phyloP scores from a whole-genome alignment of 2,888 invertebrate species.

The Amorpha juglandis region DNA sequence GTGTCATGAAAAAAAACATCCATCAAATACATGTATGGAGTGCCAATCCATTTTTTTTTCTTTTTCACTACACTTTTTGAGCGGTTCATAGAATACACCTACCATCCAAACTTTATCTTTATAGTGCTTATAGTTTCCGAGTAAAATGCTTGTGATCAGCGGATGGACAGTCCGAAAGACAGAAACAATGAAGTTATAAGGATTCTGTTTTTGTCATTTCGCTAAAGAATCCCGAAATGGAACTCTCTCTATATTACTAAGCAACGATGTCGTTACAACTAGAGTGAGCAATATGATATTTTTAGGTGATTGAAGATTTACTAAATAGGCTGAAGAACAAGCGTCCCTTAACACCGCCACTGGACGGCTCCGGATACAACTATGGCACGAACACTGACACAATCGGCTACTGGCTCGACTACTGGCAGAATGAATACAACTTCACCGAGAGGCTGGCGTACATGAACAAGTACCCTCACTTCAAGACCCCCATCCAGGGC shows the following conservation, averaged over 20 bases:
- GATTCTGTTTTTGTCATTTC: too few species aligned
- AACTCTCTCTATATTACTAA: not conserved
- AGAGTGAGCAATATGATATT: constrained; percentile 1
- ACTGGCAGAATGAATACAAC: constrained; percentile 17
- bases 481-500: constrained; percentile 88
- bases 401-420: constrained; percentile 7
- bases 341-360: constrained; percentile 39
- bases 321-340: constrained; percentile 36
- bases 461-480: constrained; percentile 74
- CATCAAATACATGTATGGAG: too few species aligned
- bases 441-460: constrained; percentile 17
- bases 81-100: too few species aligned
- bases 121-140: too few species aligned
- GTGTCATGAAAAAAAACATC: too few species aligned
- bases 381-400: constrained; percentile 77
- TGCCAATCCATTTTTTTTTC: too few species aligned
- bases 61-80: too few species aligned
- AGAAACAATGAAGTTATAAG: too few species aligned
- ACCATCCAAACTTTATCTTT: too few species aligned
- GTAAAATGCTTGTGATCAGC: too few species aligned
- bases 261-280: not conserved
- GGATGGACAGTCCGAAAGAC: too few species aligned
- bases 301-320: constrained; percentile 27
- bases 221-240: too few species aligned
- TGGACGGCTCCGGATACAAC: constrained; percentile 79